These are phyloP conservation scores for Puma concolor DNA, from an alignment of 2,113 vertebrate species.

Conservation along the genomic window DNA sequence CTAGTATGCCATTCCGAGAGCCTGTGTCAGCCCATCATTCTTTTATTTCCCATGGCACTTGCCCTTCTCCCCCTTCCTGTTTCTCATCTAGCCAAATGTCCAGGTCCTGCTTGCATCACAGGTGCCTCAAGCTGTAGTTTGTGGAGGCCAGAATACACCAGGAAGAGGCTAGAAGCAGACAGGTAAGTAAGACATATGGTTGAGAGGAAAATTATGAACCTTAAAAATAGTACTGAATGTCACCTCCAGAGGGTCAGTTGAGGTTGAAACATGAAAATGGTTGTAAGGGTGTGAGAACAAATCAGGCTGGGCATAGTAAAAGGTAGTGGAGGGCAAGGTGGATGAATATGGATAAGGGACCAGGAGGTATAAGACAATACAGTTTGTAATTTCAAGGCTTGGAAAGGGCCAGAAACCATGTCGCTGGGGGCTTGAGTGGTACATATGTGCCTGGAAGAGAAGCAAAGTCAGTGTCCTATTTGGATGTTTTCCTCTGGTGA, in stretches of 20 bases:
- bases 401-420: not conserved
- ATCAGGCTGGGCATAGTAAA: not conserved
- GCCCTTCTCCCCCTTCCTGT: not conserved
- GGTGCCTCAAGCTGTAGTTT: not conserved
- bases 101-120: not conserved
- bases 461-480: not conserved
- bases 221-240: not conserved
- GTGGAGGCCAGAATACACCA: not conserved
- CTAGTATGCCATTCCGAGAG: not conserved
- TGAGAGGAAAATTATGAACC: not conserved
- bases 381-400: not conserved
- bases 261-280: not conserved
- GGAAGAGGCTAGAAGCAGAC: not conserved
- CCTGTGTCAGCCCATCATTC: not conserved
- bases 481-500: not conserved
- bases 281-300: not conserved
- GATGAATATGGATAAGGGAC: not conserved
- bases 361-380: not conserved
- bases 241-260: not conserved
- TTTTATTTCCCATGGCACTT: not conserved
- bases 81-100: not conserved
- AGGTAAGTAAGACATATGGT: not conserved
- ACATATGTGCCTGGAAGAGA: not conserved
- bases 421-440: not conserved
- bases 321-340: not conserved